phyloP scores from a whole-genome alignment of 2,888 invertebrate species.

The Candidula unifasciata region DNA sequence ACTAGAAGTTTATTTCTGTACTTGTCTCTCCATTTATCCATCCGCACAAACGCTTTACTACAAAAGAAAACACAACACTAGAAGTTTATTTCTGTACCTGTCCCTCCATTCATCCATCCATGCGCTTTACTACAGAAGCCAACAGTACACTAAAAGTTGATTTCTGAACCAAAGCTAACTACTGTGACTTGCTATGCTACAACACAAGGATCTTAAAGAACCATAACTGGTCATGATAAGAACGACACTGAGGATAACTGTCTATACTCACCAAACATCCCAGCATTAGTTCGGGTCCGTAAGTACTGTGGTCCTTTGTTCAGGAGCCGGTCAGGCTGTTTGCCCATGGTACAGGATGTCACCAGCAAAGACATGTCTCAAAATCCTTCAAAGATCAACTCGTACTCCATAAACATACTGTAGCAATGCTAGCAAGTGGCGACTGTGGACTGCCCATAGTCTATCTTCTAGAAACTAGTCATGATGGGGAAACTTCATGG shows the following conservation, averaged over 20 bases:
- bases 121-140: too few relatives aligned
- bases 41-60: too few relatives aligned
- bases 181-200: not conserved
- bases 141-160: not conserved
- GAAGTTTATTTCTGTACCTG: too few relatives aligned
- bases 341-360: constrained; percentile 61
- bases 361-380: constrained; percentile 57
- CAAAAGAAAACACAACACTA: too few relatives aligned
- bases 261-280: constrained; percentile 59
- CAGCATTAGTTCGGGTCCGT: constrained; percentile 57
- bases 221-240: not conserved
- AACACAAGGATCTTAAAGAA: not conserved
- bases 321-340: constrained; percentile 57
- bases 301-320: constrained; percentile 63
- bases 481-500: too few relatives aligned
- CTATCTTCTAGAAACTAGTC: too few relatives aligned
- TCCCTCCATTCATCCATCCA: too few relatives aligned
- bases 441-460: too few relatives aligned
- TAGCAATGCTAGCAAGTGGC: not conserved
- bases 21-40: too few relatives aligned
- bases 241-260: not conserved
- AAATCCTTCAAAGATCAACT: not conserved
- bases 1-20: too few relatives aligned
- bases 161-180: too few relatives aligned
- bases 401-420: not conserved